These are phyloP conservation scores for Australoheros scitulus DNA, from an alignment of 2,113 vertebrate species.

Conservation along the genomic window DNA sequence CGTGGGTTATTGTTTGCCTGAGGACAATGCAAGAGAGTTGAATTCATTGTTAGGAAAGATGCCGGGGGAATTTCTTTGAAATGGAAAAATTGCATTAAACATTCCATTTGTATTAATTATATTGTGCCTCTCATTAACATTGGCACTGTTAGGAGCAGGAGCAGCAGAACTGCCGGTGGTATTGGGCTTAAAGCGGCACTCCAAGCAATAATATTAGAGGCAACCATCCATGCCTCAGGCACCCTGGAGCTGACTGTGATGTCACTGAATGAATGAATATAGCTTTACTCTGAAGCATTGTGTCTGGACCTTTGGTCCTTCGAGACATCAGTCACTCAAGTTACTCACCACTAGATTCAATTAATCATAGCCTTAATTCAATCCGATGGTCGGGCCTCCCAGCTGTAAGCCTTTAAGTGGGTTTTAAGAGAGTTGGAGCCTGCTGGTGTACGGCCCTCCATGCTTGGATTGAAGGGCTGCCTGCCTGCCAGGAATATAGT, in stretches of 20 bases:
- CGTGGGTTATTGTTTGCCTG: slow-evolving; percentile 64
- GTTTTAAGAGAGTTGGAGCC: slow-evolving; percentile 59
- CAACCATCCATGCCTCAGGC: slow-evolving; percentile 57
- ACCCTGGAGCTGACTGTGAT: slow-evolving; percentile 40
- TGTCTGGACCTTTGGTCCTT: slow-evolving; percentile 62
- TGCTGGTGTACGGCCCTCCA: slow-evolving; percentile 10
- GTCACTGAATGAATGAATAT: slow-evolving; percentile 46
- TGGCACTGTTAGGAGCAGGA: neutral
- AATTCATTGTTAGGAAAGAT: slow-evolving; percentile 48
- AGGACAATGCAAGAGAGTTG: slow-evolving; percentile 58
- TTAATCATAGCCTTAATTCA: slow-evolving; percentile 70
- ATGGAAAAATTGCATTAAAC: slow-evolving; percentile 80
- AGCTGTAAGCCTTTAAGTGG: slow-evolving; percentile 62
- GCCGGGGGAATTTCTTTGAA: slow-evolving; percentile 76
- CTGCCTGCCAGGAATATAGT: slow-evolving; percentile 44
- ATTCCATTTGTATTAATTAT: slow-evolving; percentile 80
- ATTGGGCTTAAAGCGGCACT: slow-evolving; percentile 49
- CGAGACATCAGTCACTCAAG: slow-evolving; percentile 69
- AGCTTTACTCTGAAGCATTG: slow-evolving; percentile 51
- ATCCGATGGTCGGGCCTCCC: slow-evolving; percentile 54
- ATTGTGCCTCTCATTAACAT: slow-evolving; percentile 61
- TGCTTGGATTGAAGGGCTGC: slow-evolving; percentile 27
- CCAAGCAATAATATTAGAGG: slow-evolving; percentile 44
- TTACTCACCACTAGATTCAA: slow-evolving; percentile 66
- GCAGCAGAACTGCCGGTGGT: slow-evolving; percentile 28